Percentiles rank a stretch among this genome's conserved stretches.
Conservation (phyloP, 2,797 vertebrate species). For the Onychomys arenicola region DNA sequence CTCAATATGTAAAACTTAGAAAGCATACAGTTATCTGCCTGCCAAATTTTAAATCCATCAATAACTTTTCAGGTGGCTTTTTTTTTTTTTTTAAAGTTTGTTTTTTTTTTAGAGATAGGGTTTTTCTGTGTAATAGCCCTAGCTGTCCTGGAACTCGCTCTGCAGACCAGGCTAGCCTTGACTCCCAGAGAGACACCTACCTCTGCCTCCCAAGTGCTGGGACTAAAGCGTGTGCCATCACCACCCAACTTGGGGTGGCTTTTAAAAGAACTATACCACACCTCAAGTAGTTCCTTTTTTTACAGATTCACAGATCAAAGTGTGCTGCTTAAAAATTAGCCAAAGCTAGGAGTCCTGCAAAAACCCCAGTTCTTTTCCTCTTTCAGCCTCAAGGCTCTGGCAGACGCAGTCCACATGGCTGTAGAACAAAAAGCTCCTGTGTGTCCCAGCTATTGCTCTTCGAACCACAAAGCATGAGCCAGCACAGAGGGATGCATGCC, state of each 20-base stretch:
- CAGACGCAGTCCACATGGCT: conserved; percentile 96
- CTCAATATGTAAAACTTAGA: conserved; percentile 83
- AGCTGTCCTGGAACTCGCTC: neutral
- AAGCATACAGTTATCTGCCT: conserved; percentile 89
- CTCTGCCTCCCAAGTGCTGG: neutral
- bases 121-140: neutral
- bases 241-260: conserved; percentile 87
- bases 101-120: neutral
- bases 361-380: conserved; percentile 82
- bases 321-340: conserved; percentile 89
- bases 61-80: conserved; percentile 90
- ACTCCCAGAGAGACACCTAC: neutral
- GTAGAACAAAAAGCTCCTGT: conserved; percentile 89
- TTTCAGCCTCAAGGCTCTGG: conserved; percentile 85
- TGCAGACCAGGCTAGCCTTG: neutral
- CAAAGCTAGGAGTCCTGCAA: conserved; percentile 89
- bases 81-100: conserved; percentile 82
- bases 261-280: conserved; percentile 82
- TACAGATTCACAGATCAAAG: conserved; percentile 89
- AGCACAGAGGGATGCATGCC: conserved; percentile 65
- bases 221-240: neutral
- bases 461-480: conserved; percentile 77
- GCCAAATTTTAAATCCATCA: conserved; percentile 89
- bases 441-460: conserved; percentile 79
- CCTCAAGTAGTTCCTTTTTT: conserved; percentile 89